Evolutionary conservation across 1,140 invertebrate species (phyloP).

Genomic region (Drosophila tropicalis): DNA sequence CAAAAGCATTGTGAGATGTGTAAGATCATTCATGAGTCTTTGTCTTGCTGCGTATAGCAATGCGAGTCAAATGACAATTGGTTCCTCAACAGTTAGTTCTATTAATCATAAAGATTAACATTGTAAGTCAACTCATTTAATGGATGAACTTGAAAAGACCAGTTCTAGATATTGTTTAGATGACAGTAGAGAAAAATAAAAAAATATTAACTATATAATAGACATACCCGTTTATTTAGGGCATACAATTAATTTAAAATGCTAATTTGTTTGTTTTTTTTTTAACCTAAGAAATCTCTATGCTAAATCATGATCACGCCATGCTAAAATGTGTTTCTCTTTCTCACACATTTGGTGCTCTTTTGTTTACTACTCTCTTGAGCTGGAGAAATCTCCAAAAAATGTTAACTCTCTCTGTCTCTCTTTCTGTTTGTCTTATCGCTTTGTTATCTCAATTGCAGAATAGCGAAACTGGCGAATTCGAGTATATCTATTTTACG

Average conservation of each 20-base stretch:
- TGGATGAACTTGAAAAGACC: neutral
- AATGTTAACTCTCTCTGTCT: neutral
- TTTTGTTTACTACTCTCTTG: neutral
- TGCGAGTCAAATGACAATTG: no score
- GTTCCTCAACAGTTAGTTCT: no score
- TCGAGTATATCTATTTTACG: slow-evolving; percentile 65
- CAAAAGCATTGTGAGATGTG: no score
- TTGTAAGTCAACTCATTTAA: neutral
- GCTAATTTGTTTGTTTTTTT: slow-evolving; percentile 35
- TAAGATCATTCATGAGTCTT: no score
- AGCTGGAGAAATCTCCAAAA: neutral
- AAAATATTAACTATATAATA: no score
- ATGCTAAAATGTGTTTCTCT: slow-evolving; percentile 16
- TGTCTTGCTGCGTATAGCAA: no score
- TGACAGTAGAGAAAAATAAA: no score
- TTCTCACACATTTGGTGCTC: neutral
- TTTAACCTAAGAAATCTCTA: slow-evolving; percentile 14
- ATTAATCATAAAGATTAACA: neutral
- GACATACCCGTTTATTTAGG: neutral
- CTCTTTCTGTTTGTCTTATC: neutral
- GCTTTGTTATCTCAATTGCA: slow-evolving; percentile 37
- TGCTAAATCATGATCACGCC: slow-evolving; percentile 38
- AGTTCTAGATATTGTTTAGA: neutral
- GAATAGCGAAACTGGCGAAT: slow-evolving; percentile 79
- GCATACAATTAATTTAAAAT: slow-evolving; percentile 32